Conservation (phyloP, 2,888 invertebrate species). For the Drosophila quinaria region DNA sequence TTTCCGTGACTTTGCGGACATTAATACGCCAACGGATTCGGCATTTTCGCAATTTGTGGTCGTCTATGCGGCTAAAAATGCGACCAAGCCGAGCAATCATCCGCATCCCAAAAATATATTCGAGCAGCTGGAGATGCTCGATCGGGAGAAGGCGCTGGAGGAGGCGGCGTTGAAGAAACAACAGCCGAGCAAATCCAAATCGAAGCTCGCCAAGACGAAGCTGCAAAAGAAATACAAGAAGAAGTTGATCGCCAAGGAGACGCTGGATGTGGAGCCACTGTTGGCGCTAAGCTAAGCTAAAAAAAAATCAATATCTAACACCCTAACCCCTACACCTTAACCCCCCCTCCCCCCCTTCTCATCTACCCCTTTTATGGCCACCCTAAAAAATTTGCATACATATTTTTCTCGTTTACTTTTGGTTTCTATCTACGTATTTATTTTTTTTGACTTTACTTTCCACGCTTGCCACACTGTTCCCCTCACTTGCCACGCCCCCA, state of each 20-base stretch:
- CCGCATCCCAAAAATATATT: conserved; percentile 92
- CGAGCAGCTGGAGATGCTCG: conserved; percentile 91
- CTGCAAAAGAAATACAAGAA: conserved; percentile 87
- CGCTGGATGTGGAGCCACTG: conserved; percentile 83
- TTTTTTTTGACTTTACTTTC: conserved; percentile 28
- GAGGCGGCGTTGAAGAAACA: conserved; percentile 75
- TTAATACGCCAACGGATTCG: conserved; percentile 92
- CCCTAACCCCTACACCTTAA: not conserved
- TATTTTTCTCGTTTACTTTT: conserved; percentile 15
- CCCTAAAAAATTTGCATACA: conserved; percentile 7
- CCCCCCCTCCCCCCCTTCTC: not conserved
- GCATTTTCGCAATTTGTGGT: conserved; percentile 94
- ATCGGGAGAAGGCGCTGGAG: conserved; percentile 87
- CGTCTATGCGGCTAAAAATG: conserved; percentile 93
- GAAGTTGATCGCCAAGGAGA: conserved; percentile 83
- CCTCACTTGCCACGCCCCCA: not conserved
- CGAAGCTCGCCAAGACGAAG: conserved; percentile 88
- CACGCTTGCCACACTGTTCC: conserved; percentile 14
- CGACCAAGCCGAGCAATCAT: conserved; percentile 86
- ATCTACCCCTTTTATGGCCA: not conserved
- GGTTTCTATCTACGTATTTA: conserved; percentile 41
- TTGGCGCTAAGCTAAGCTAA: conserved; percentile 84
- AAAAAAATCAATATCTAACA: not conserved
- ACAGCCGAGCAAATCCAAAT: conserved; percentile 88
- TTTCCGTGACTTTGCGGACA: conserved; percentile 96